phyloP scores from a whole-genome alignment of 2,888 invertebrate genomes.

The Boloria euphrosyne region DNA sequence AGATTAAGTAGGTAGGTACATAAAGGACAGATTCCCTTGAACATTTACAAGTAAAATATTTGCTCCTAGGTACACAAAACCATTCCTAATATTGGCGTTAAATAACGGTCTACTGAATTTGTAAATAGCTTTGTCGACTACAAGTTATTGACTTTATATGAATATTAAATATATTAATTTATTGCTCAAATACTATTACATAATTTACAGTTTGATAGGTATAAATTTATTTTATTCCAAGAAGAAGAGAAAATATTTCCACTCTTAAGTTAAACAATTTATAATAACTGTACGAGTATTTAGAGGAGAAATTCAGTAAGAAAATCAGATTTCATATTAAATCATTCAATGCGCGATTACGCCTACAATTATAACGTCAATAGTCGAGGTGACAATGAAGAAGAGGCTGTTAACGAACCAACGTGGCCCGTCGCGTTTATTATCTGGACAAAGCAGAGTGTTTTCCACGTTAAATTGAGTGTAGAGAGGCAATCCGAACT shows the following conservation, averaged over 20 bases:
- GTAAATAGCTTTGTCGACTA: slow-evolving; percentile 8
- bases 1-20: too few species aligned
- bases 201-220: too few species aligned
- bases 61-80: not conserved
- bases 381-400: slow-evolving; percentile 39
- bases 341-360: slow-evolving; percentile 15
- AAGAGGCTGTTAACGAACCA: slow-evolving; percentile 41
- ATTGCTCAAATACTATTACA: too few species aligned
- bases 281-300: not conserved
- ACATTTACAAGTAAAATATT: not conserved
- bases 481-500: slow-evolving; percentile 74
- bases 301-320: not conserved
- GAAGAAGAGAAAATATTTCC: not conserved
- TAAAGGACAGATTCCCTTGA: not conserved
- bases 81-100: slow-evolving; percentile 7
- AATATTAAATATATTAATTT: too few species aligned
- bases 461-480: slow-evolving; percentile 68
- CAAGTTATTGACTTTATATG: not conserved
- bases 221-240: too few species aligned
- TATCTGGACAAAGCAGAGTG: slow-evolving; percentile 76
- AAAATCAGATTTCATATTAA: slow-evolving; percentile 22
- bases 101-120: slow-evolving; percentile 12
- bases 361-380: slow-evolving; percentile 32
- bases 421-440: slow-evolving; percentile 46
- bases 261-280: not conserved